phyloP scores from a whole-genome alignment of 2,888 invertebrate genomes.

The Homarus gammarus region DNA sequence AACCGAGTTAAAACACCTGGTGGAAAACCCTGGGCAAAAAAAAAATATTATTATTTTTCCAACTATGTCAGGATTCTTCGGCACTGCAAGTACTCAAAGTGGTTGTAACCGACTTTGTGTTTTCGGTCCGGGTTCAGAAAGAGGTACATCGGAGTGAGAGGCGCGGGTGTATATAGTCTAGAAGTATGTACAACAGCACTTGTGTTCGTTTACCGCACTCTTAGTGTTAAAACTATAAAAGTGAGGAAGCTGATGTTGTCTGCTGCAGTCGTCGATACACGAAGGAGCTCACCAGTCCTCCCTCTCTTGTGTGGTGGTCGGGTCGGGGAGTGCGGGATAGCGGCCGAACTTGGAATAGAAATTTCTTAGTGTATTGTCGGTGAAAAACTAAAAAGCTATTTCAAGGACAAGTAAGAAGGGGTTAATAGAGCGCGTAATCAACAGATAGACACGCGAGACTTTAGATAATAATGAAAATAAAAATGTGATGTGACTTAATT shows the following conservation, averaged over 20 bases:
- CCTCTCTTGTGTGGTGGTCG: background rate
- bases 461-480: no score
- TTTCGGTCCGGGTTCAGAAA: background rate
- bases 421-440: slow-evolving; percentile 14
- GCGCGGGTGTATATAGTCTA: slow-evolving; percentile 27
- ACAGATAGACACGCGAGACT: slow-evolving; percentile 1
- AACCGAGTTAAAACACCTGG: background rate
- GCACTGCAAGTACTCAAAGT: slow-evolving; percentile 10
- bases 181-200: slow-evolving; percentile 18
- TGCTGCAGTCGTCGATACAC: background rate
- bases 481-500: no score
- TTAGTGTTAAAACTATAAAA: slow-evolving; percentile 20
- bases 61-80: background rate
- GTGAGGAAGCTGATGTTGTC: slow-evolving; percentile 3
- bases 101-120: background rate
- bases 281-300: slow-evolving; percentile 1
- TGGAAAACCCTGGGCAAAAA: background rate
- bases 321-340: background rate
- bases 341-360: no score
- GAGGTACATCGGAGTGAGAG: slow-evolving; percentile 12
- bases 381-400: background rate
- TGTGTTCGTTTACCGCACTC: slow-evolving; percentile 27
- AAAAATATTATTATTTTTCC: background rate
- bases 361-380: no score
- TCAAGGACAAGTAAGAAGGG: background rate